These are phyloP conservation scores for Callaeas wilsoni DNA, from an alignment of 2,113 vertebrate species.

Conservation along the genomic window DNA sequence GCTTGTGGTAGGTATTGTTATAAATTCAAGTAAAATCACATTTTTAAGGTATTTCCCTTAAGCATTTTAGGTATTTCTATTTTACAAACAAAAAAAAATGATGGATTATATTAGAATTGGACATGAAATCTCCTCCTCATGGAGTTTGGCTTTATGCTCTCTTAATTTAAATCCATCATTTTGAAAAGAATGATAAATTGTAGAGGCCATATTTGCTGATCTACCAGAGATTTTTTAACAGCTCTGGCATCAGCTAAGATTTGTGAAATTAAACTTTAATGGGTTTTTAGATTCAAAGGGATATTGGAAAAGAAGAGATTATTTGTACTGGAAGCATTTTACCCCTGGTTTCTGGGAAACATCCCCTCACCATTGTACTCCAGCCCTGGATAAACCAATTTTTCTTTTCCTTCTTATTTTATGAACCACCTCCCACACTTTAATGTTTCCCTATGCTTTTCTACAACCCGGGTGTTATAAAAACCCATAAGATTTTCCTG, in stretches of 20 bases:
- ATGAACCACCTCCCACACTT: neutral
- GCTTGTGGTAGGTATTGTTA: neutral
- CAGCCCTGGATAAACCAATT: neutral
- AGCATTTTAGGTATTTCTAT: neutral
- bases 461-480: neutral
- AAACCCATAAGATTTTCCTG: neutral
- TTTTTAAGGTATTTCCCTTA: neutral
- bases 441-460: neutral
- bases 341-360: neutral
- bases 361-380: neutral
- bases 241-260: neutral
- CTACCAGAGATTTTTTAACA: neutral
- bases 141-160: neutral
- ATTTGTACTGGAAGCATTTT: slow-evolving; percentile 14
- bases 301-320: neutral
- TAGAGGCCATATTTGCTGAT: neutral
- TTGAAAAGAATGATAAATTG: slow-evolving; percentile 7
- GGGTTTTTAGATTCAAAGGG: neutral
- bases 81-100: neutral
- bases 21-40: neutral
- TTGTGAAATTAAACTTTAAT: slow-evolving; percentile 8
- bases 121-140: neutral
- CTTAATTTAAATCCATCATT: neutral
- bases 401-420: neutral
- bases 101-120: neutral